Base-by-base conservation (phyloP, 2,797 vertebrate species). In the Agapornis canus region DNA sequence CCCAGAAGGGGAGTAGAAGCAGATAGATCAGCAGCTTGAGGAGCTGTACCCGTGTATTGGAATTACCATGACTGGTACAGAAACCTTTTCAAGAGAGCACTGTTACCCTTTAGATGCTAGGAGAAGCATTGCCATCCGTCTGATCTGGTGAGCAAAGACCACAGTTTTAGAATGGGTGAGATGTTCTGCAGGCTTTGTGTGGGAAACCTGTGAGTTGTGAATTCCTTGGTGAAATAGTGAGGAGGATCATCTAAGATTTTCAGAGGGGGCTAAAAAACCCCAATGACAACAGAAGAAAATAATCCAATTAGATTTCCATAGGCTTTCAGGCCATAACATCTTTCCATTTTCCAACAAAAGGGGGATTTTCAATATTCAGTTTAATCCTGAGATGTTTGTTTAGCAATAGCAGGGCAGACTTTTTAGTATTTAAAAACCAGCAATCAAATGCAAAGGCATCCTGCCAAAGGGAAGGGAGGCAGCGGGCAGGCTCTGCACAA, bases 31-130 rank as follows among this genome's bases (percentile, higher is more conserved):
- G 92, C 79, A 43, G 78, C 79, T 54, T 93, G 87, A 95, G 86
- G 93, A 96, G 86, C 75, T 90, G 86, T 87, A 91, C 25, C 92
- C 91, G 16, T 96, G 83, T 86, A 81, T 78, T 92, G 91, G 87
- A 94, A 95, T 96, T 76, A 93, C 54, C 35, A 8, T 89, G 86
- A 89, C 63, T 45, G 48, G 76, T 61, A 65, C n/a, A 22, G 81
- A 94, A 95, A 90, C 71, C 86, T 91, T 68, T 69, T 60, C 43
- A 66, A 85, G 43, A 54, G n/a, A 10, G n/a, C 31, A 2, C 26
- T 57, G 39, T 40, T 25, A 26, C 64, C n/a, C 22, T 37, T 32
- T 63, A 64, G 65, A 59, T 89, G 72, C 43, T 23, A 17, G 61
- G 82, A 86, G 84, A 71, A 90, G 83, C 78, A 49, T 42, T 92